phyloP scores from a whole-genome alignment of 2,797 vertebrate genomes.

The Chiroxiphia lanceolata region DNA sequence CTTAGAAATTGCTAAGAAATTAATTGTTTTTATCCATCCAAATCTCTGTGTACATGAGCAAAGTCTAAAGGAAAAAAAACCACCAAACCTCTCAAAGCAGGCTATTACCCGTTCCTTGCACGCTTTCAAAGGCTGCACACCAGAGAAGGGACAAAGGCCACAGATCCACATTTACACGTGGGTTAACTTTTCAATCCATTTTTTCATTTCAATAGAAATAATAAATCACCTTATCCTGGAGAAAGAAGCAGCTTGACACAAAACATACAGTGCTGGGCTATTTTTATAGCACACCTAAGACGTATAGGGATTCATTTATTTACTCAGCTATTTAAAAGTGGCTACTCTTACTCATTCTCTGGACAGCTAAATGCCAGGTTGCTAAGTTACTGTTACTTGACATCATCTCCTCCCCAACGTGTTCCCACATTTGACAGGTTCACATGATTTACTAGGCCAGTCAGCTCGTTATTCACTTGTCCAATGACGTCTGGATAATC shows the following conservation, averaged over 20 bases:
- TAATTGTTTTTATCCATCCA: constrained; percentile 29
- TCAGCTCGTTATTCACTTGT: constrained; percentile 76
- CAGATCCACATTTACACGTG: constrained; percentile 62
- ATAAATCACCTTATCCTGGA: constrained; percentile 71
- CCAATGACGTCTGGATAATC: constrained; percentile 73
- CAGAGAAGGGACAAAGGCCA: constrained; percentile 49
- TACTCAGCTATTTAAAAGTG: constrained; percentile 76
- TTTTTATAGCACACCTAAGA: constrained; percentile 74
- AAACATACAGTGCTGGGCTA: constrained; percentile 62
- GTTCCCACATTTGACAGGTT: constrained; percentile 79
- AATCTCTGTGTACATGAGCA: constrained; percentile 3
- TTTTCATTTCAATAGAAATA: constrained; percentile 71
- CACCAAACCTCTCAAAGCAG: background rate
- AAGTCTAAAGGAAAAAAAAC: background rate
- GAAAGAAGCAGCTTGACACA: constrained; percentile 68
- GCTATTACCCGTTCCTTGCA: constrained; percentile 14
- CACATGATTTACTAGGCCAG: constrained; percentile 77
- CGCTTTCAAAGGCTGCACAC: constrained; percentile 37
- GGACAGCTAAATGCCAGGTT: constrained; percentile 80
- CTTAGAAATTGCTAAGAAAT: constrained; percentile 12
- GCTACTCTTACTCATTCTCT: constrained; percentile 71
- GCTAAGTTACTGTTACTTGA: constrained; percentile 87
- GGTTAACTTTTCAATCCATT: constrained; percentile 70
- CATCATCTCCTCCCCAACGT: constrained; percentile 81
- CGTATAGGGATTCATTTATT: constrained; percentile 70